These are phyloP conservation scores for Magallana gigas DNA, from an alignment of 1,140 invertebrate genomes.

Conservation along the genomic window DNA sequence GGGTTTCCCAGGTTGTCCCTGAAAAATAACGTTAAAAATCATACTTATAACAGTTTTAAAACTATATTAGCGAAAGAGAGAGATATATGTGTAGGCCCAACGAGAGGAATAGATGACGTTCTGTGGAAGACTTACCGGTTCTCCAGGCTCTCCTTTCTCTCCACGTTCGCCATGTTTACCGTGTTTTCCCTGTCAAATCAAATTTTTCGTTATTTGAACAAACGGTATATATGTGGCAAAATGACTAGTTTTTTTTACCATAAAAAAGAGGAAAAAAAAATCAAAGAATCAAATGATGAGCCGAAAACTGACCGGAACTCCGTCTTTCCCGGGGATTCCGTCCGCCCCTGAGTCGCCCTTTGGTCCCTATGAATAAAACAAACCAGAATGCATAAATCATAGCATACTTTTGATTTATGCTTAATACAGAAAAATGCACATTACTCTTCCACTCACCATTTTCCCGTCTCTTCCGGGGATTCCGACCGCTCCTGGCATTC, in stretches of 20 bases:
- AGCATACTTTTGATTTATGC: too few relatives aligned
- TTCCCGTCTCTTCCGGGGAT: background rate
- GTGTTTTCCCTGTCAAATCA: background rate
- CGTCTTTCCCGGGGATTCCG: background rate
- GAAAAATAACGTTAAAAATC: background rate
- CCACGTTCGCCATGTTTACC: conserved; percentile 25
- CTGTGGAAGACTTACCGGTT: background rate
- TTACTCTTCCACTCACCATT: background rate
- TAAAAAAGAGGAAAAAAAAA: background rate
- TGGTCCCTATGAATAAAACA: conserved; percentile 1
- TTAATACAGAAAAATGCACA: too few relatives aligned
- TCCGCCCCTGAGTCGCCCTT: conserved; percentile 19
- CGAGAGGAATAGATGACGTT: too few relatives aligned
- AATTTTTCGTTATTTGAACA: background rate
- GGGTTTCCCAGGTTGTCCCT: conserved; percentile 39
- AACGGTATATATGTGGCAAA: background rate
- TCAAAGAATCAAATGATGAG: background rate
- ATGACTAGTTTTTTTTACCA: too few relatives aligned
- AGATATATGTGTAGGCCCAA: background rate
- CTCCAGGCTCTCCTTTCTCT: conserved; percentile 1
- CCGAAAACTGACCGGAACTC: conserved; percentile 28
- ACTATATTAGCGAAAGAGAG: background rate
- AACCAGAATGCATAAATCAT: too few relatives aligned
- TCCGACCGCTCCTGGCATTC: background rate
- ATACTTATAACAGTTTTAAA: too few relatives aligned